Conservation (phyloP, 2,888 invertebrate genomes). For the Deilephila porcellus region DNA sequence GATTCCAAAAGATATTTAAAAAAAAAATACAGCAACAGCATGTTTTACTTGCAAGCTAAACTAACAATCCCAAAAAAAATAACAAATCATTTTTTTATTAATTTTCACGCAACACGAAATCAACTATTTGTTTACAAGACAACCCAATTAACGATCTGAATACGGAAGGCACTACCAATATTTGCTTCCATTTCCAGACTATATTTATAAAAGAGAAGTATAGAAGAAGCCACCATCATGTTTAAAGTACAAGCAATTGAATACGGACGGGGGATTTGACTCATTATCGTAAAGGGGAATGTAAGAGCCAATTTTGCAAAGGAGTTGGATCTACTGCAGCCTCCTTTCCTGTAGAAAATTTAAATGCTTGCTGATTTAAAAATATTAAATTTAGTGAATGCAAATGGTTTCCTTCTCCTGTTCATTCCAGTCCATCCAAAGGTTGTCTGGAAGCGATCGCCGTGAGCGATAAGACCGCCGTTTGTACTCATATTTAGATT, state of each 20-base stretch:
- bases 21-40: no score
- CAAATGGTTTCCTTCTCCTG: no score
- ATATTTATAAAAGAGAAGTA: not conserved
- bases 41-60: no score
- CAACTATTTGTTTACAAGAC: not conserved
- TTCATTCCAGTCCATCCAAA: no score
- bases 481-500: no score
- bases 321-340: conserved; percentile 6
- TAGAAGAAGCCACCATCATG: not conserved
- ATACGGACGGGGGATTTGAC: not conserved
- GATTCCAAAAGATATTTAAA: no score
- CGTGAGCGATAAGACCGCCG: no score
- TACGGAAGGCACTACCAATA: not conserved
- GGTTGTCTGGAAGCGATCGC: no score
- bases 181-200: not conserved
- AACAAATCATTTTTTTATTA: no score
- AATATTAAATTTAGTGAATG: not conserved
- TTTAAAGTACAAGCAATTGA: conserved; percentile 16
- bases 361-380: conserved; percentile 7
- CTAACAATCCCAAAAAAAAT: no score
- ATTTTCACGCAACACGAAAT: no score
- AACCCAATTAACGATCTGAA: not conserved
- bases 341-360: not conserved
- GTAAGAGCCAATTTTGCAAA: conserved; percentile 19
- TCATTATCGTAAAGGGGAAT: conserved; percentile 22